phyloP scores from a whole-genome alignment of 2,113 vertebrate species.

The Otolemur garnettii region DNA sequence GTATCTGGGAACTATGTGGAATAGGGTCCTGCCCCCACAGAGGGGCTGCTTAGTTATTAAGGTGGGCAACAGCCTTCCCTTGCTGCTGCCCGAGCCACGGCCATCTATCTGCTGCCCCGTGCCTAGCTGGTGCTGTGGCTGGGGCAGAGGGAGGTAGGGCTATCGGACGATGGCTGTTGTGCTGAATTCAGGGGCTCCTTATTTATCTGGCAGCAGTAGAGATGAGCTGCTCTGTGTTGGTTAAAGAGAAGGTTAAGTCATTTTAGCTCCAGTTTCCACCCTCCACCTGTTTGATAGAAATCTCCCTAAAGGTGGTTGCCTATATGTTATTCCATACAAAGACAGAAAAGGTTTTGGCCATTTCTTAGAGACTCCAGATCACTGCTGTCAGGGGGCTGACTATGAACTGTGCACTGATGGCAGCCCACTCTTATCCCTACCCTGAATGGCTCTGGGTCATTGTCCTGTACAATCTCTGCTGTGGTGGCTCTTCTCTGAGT shows the following conservation, averaged over 20 bases:
- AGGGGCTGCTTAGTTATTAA: not conserved
- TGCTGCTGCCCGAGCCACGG: not conserved
- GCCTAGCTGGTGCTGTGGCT: not conserved
- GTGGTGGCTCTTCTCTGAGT: not conserved
- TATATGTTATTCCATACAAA: not conserved
- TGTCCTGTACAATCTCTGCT: not conserved
- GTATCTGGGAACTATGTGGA: not conserved
- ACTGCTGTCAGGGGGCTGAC: fast-evolving
- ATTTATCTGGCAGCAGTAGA: not conserved
- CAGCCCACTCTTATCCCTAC: not conserved
- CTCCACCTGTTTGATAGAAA: not conserved
- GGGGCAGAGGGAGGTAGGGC: not conserved
- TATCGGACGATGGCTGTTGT: not conserved
- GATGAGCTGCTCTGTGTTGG: not conserved
- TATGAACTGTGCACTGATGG: not conserved
- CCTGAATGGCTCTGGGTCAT: not conserved
- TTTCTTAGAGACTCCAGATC: not conserved
- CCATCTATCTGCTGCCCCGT: not conserved
- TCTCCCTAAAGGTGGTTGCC: not conserved
- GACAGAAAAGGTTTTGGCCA: not conserved
- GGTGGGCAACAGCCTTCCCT: fast-evolving
- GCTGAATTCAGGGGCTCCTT: not conserved
- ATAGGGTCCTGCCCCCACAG: not conserved
- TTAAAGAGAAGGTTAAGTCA: not conserved
- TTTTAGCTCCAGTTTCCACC: not conserved